Evolutionary conservation across 2,113 vertebrate species (phyloP).

Genomic region (Psephotus haematonotus): DNA sequence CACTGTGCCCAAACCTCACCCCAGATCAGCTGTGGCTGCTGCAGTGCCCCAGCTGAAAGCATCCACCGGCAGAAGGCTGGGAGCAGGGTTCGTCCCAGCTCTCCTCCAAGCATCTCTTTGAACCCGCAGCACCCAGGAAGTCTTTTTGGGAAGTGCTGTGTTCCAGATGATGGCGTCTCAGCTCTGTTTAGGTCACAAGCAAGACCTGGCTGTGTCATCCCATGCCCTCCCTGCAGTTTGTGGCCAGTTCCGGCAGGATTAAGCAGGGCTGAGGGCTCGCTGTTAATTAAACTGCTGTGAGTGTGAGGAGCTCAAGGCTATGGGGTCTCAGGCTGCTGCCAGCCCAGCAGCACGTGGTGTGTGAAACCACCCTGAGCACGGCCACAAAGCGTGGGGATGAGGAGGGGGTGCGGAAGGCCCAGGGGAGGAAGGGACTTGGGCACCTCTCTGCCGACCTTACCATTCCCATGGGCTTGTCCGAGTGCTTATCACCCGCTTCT

Average conservation of each 20-base stretch:
- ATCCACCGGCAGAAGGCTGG: not conserved
- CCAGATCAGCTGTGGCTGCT: not conserved
- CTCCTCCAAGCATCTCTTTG: not conserved
- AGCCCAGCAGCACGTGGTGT: rapidly evolving
- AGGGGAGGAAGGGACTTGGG: not conserved
- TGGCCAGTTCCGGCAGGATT: not conserved
- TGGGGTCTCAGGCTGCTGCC: not conserved
- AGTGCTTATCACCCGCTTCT: rapidly evolving
- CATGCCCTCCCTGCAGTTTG: not conserved
- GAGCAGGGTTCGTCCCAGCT: not conserved
- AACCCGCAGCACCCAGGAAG: not conserved
- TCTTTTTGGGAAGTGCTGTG: rapidly evolving
- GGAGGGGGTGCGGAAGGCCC: not conserved
- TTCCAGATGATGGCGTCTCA: not conserved
- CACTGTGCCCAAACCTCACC: not conserved
- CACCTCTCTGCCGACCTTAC: not conserved
- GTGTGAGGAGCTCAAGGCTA: conserved; percentile 14
- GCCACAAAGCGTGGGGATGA: not conserved
- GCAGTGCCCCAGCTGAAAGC: not conserved
- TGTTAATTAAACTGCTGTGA: not conserved
- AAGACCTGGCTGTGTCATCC: not conserved
- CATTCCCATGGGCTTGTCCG: rapidly evolving
- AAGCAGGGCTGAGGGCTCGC: not conserved
- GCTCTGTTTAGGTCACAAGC: not conserved
- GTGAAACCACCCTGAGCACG: rapidly evolving